phyloP scores from a whole-genome alignment of 2,797 vertebrate genomes.

The Pipistrellus pipistrellus region DNA sequence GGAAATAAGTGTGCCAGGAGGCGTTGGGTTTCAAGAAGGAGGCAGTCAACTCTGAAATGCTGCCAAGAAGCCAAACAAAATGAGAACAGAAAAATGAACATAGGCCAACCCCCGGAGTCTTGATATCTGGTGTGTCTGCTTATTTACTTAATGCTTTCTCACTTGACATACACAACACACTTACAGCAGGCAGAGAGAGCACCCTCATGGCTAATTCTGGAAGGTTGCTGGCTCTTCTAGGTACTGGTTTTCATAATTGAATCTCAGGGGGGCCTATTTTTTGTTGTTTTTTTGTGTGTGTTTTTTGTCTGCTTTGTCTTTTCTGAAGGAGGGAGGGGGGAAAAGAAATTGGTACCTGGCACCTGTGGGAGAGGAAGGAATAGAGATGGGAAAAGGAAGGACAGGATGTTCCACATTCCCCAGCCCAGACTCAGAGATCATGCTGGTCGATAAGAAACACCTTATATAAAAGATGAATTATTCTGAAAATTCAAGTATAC shows the following conservation, averaged over 20 bases:
- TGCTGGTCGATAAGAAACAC: neutral
- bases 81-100: neutral
- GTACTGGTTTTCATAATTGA: neutral
- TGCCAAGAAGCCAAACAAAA: constrained; percentile 30
- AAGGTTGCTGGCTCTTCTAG: neutral
- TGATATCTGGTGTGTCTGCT: neutral
- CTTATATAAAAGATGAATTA: neutral
- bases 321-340: constrained; percentile 34
- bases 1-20: neutral
- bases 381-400: neutral
- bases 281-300: neutral
- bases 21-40: neutral
- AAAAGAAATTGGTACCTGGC: neutral
- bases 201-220: neutral
- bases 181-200: neutral
- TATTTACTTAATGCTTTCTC: neutral
- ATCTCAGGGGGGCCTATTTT: neutral
- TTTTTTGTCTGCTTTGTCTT: neutral
- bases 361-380: neutral
- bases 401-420: neutral
- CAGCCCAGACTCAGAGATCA: neutral
- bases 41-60: neutral
- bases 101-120: neutral
- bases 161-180: neutral
- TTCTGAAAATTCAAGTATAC: neutral